Base-by-base conservation (phyloP, 1,140 invertebrate species). In the Lordiphosa clarofinis region DNA sequence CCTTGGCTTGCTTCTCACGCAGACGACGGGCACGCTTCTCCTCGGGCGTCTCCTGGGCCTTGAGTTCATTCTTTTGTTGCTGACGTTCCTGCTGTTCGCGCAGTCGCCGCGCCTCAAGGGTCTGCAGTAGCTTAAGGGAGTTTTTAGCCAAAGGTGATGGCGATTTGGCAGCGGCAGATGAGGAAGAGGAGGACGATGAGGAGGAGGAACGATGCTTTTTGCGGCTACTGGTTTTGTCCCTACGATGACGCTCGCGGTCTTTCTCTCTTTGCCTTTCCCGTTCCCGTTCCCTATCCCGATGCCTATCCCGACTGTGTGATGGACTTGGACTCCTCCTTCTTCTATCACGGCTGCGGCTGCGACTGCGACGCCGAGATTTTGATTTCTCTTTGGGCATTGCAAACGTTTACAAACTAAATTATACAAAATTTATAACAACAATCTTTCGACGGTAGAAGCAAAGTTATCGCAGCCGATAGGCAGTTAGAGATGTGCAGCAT, bases 31-130 rank as follows among this genome's bases (percentile, higher is more conserved):
- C 90, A 54, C 97, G 92, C 87, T 99, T 99, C 84, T 99, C 97
- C 89, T 99, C 97, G 1, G 97, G 95, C 1, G 98, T 99, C 91
- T 99, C 98, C 39, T 93, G 93, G 0, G 95, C 93, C 90, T 99
- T 99, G 70, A 95, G 87, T 33, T 94, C 56, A 69, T 97, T 96
- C 76, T 98, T 99, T 67, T 94, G 90, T 5, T 92, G 92, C 58
- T 92, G 93, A 31, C 91, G 92, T 46, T 95, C 93, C 19, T 94
- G 92, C 10, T 92, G 87, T 50, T 93, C 90, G 49, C 92, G 91
- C 8, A 93, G 60, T 11, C 95, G 89, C 73, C 96, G 93, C 10
- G 93, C 92, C 52, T 96, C 92, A 7, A 97, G 79, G 58, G 93
- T 92, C 68, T 94, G 90, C 39, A 96, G 79, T 9, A 96, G 73